Conservation (phyloP, 2,797 vertebrate genomes). For the Otus scops region DNA sequence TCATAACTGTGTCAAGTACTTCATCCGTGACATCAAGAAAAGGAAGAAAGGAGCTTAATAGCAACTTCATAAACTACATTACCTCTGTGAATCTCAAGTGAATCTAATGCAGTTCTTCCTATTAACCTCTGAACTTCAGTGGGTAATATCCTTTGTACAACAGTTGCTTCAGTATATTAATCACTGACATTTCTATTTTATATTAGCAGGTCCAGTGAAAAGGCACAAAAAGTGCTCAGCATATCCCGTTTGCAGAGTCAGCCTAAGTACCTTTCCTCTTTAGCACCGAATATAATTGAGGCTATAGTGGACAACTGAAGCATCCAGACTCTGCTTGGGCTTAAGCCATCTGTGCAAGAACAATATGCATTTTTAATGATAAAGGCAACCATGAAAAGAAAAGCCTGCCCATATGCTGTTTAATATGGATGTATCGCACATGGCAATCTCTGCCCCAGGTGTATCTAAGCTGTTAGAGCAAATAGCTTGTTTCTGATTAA, state of each 20-base stretch:
- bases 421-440: constrained; percentile 23
- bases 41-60: neutral
- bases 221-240: neutral
- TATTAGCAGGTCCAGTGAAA: neutral
- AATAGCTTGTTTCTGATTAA: constrained; percentile 23
- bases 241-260: neutral
- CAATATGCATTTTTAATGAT: neutral
- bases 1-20: too few relatives aligned
- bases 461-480: constrained; percentile 1
- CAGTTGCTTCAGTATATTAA: neutral
- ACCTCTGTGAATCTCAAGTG: neutral
- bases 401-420: constrained; percentile 22
- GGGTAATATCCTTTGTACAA: neutral
- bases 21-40: neutral
- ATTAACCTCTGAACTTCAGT: neutral
- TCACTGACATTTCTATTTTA: neutral
- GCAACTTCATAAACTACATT: neutral
- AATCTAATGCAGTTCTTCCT: neutral
- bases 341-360: neutral
- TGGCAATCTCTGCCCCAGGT: constrained; percentile 17
- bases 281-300: neutral
- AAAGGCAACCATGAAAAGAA: neutral
- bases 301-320: neutral
- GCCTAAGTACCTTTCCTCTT: neutral
- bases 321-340: neutral